Evolutionary conservation across 1,140 invertebrate species (phyloP), one percentile per base, ranked within the genome.

Genomic region (Bombus superbus): DNA sequence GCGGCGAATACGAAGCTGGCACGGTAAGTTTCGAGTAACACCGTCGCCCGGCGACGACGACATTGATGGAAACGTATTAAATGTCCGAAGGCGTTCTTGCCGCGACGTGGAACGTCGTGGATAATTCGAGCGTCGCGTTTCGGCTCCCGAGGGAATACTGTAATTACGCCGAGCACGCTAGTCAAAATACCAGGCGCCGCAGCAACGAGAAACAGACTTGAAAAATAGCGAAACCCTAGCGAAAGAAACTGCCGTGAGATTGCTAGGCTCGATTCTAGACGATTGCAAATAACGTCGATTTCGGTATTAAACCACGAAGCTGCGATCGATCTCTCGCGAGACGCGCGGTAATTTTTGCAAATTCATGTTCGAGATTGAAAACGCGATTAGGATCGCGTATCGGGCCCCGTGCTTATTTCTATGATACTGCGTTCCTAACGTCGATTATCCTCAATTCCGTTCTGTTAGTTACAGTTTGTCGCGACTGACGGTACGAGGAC

Each of bases 61-160:
- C 77, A 85, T 85, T 85, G 83, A 85, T 85, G 83, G 83, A 85
- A 85, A 72, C 83, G 83, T 80, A 85, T 85, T 85, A 85, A 85
- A 80, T 80, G 83, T 57, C 83, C 80, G 76, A 42, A 80, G 83
- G 83, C 83, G 83, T 72, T 85, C 83, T 85, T 77, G 68, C 53
- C 53, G 83, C 76, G 83, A 72, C 76, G 75, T 25, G 75, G 75
- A 85, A 85, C 83, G 68, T 72, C 76, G 66, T 22, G 76, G 76
- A 85, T 85, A 85, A 85, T 85, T 85, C 83, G 76, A 85, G 83
- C 83, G 83, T 85, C 83, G 76, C 83, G 76, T 84, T 84, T 80
- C 53, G 76, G 38, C 28, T 64, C 68, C 42, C 75, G 40, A 18
- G 38, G 76, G 77, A 44, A 47, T 35, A 68, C n/a, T 59, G 83